These are phyloP conservation scores for Pempheris klunzingeri DNA, from an alignment of 2,797 vertebrate genomes.

Conservation along the genomic window DNA sequence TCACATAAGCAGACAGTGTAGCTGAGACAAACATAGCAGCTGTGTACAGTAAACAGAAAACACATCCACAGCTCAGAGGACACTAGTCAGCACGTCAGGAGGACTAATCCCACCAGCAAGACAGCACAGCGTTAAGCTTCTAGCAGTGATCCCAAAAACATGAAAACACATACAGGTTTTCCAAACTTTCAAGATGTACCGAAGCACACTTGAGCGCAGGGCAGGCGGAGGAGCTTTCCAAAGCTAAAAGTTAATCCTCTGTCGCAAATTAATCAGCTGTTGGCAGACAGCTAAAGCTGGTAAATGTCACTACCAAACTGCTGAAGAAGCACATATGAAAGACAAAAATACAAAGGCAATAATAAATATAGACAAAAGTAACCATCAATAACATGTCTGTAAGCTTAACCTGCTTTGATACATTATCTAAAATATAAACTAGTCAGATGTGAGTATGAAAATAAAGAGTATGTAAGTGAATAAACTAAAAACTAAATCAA, in stretches of 20 bases:
- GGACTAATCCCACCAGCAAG: slow-evolving; percentile 49
- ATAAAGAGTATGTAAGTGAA: no score
- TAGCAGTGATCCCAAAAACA: slow-evolving; percentile 15
- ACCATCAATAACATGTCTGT: neutral
- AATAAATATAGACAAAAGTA: neutral
- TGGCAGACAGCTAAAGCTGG: neutral
- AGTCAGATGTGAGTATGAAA: neutral
- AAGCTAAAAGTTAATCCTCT: neutral
- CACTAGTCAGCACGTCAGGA: slow-evolving; percentile 42
- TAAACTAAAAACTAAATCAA: neutral
- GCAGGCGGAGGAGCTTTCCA: neutral
- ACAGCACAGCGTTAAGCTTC: slow-evolving; percentile 13
- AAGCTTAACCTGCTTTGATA: neutral
- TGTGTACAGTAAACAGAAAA: slow-evolving; percentile 3
- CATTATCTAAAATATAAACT: neutral
- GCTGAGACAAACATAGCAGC: neutral
- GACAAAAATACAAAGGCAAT: neutral
- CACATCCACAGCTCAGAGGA: slow-evolving; percentile 31
- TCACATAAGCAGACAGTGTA: no score
- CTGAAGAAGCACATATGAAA: neutral
- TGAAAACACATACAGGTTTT: neutral
- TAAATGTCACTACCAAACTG: neutral
- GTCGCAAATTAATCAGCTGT: neutral
- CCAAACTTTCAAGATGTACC: neutral
- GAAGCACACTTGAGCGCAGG: neutral